Percentiles rank a stretch among this genome's conserved stretches.
phyloP scores from a whole-genome alignment of 2,888 invertebrate species.

The Pasiphila rectangulata region DNA sequence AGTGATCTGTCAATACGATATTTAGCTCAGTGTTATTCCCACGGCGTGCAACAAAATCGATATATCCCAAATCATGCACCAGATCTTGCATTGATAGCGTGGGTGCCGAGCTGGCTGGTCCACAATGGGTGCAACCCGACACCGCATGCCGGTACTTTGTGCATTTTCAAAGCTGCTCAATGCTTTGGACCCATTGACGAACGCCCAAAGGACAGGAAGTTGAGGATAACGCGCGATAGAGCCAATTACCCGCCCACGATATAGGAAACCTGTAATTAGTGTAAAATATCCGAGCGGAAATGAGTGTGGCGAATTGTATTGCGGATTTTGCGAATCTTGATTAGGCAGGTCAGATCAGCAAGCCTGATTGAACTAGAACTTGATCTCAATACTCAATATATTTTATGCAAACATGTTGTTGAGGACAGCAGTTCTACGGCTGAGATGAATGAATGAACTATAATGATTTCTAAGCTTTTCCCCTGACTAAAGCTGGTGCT shows the following conservation, averaged over 20 bases:
- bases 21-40: slow-evolving; percentile 31
- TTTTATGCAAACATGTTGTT: too few relatives aligned
- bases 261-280: slow-evolving; percentile 77
- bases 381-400: too few relatives aligned
- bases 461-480: too few relatives aligned
- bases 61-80: slow-evolving; percentile 31
- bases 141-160: slow-evolving; percentile 63
- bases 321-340: slow-evolving; percentile 20
- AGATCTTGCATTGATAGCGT: slow-evolving; percentile 46
- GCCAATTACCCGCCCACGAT: slow-evolving; percentile 77
- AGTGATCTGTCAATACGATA: too few relatives aligned
- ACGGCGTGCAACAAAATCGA: slow-evolving; percentile 26
- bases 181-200: slow-evolving; percentile 47
- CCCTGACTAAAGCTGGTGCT: too few relatives aligned
- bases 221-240: slow-evolving; percentile 70
- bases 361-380: too few relatives aligned
- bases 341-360: too few relatives aligned
- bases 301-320: slow-evolving; percentile 36
- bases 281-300: slow-evolving; percentile 73
- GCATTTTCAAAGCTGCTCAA: slow-evolving; percentile 44
- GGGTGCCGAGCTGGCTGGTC: slow-evolving; percentile 63
- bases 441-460: too few relatives aligned
- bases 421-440: too few relatives aligned
- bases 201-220: slow-evolving; percentile 76
- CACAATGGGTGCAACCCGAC: slow-evolving; percentile 64